Evolutionary conservation across 2,888 invertebrate species (phyloP), one percentile per base, ranked within the genome.

Genomic region (Epirrita christyi): DNA sequence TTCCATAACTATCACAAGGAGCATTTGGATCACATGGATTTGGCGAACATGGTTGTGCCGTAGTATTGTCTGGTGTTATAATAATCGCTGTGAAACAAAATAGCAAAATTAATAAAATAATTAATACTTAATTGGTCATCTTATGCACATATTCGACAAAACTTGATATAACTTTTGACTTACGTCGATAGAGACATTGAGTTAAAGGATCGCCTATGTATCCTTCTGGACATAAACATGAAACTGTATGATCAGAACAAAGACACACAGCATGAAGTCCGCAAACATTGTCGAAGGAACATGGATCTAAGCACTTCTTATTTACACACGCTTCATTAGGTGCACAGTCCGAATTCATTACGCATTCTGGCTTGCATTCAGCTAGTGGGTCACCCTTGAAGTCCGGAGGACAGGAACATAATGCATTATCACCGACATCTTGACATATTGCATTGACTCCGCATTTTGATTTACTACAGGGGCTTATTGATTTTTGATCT

Each of bases 281-380:
- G 78, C 98, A 98, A 40, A 96, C 86, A 62, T 94, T 94, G 42
- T 93, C 94, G 34, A 93, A 86, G 5, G 90, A 79, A 76, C 97
- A 97, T 15, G 96, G 96, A 85, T 96, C 95, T 55, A 93, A 83
- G 75, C 97, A 97, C 73, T 95, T 94, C 70, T 94, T 93, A 72
- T 96, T 94, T 10, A 96, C 87, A 78, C 97, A 97, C 11, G 96
- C 94, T 79, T 95, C 94, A 67, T 95, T 93, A 3, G 93, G 85
- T 9, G 94, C 92, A 81, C 97, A 97, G 71, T 97, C 97, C 0
- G 96, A 95, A 81, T 97, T 97, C 71, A 96, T 93, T n/a, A 94
- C 92, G 81, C 97, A 96, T 86, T 97, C 96, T 21, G 96, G 95
- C 75, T 93, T 93, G 78, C 95, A 97, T 68, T 96, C 96, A 49